Evolutionary conservation across 1,140 invertebrate genomes (phyloP).

Genomic region (Aplysia californica): DNA sequence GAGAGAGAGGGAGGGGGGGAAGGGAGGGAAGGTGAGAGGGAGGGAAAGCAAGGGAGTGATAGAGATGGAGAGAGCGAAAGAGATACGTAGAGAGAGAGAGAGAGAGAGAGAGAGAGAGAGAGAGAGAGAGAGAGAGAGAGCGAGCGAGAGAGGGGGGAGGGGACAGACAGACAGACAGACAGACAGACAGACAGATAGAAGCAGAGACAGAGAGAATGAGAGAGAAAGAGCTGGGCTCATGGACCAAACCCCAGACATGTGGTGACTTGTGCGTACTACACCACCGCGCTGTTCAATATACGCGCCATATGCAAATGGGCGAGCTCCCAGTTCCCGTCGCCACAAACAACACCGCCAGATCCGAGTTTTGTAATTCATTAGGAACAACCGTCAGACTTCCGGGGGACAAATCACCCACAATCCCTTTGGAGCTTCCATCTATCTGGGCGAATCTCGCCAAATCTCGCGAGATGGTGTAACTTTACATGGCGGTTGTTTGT

Average conservation of each 20-base stretch:
- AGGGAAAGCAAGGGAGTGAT: not conserved
- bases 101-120: not conserved
- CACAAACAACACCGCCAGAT: too few species aligned
- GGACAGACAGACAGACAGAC: not conserved
- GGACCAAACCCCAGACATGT: too few species aligned
- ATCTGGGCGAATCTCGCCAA: constrained; percentile 11
- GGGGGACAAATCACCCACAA: not conserved
- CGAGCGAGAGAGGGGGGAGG: not conserved
- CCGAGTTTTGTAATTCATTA: constrained; percentile 26
- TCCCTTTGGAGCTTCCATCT: not conserved
- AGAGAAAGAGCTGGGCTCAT: too few species aligned
- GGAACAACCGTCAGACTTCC: not conserved
- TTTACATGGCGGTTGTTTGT: constrained; percentile 28
- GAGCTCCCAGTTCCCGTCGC: too few species aligned
- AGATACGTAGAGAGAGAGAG: not conserved
- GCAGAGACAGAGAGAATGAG: not conserved
- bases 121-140: not conserved
- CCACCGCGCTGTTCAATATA: too few species aligned
- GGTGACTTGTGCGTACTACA: not conserved
- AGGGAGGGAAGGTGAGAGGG: not conserved
- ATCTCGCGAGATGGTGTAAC: constrained; percentile 27
- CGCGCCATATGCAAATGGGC: too few species aligned
- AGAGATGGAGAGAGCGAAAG: not conserved
- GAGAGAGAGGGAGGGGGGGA: too few species aligned
- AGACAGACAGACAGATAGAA: not conserved